Evolutionary conservation across 2,113 vertebrate genomes (phyloP), one percentile per base, ranked within the genome.

Genomic region (Elephantulus edwardii): DNA sequence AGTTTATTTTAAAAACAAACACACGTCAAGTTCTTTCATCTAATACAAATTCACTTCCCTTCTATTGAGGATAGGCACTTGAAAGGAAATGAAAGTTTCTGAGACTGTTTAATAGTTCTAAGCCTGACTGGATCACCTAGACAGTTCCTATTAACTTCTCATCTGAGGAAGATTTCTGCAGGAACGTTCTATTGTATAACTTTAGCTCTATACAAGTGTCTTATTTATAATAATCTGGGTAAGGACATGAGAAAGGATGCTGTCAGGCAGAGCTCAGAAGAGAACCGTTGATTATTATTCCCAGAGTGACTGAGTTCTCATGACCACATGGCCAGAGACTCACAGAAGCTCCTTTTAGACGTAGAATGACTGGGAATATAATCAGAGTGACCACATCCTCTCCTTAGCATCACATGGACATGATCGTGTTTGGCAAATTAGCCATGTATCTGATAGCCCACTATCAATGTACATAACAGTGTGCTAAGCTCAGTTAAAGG

Each of bases 261-360:
- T 95, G 11, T 68, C 91, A 80, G 83, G 83, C 91, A 90, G 19
- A 88, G 79, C 93, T 95, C 93, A 94, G 92, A 95, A 88, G 44
- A 86, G 64, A 93, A 79, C 56, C 87, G 40, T 54, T 94, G 82
- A 92, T 88, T 79, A 83, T 87, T 94, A 60, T 86, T 91, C 76
- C 88, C 75, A 83, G 79, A n/a, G 38, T 68, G 88, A 90, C 74
- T 79, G 33, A 76, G 42, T 95, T 92, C 93, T 92, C 93, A 50
- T 88, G 95, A 91, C 83, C 92, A 77, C 76, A 91, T 93, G 76
- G 88, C 83, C 79, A 86, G 10, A 20, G 66, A 93, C 44, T 88
- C 88, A 96, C 90, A 96, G 94, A 95, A 84, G 82, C 84, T 92
- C 91, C 81, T 91, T 94, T 95, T 90, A 95, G 86, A 87, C 66